Base-by-base conservation (phyloP, 2,888 invertebrate genomes). In the Dione vanillae region DNA sequence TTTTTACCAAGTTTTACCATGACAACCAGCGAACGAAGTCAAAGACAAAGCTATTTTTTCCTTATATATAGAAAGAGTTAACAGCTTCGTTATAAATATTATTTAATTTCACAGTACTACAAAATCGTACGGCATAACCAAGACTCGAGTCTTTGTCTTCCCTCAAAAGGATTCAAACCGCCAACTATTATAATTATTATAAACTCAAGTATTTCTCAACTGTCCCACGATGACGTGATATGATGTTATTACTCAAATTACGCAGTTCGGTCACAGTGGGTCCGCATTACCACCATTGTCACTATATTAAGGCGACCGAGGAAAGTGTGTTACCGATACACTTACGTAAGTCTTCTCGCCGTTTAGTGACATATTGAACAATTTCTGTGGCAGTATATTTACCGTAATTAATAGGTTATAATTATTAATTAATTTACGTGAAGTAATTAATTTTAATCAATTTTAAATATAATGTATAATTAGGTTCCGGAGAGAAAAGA, bases 281-380 rank as follows among this genome's bases (percentile, higher is more conserved):
- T n/a, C 43, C 43, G n/a, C 14, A 19, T 61, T 67, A 19, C 35
- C 40, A 20, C 52, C 35, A 71, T 71, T 67, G 70, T 64, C 62
- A 67, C 67, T 67, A 67, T 67, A 67, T 56, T 56, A 61, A 68
- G 59, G 19, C 51, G 51, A 52, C 35, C 35, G 65, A 68, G 58
- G 70, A 74, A 74, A 73, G 69, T 69, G 54, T 69, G 54, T 45
- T 64, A 20, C 65, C 35, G 47, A 69, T 54, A 71, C 14, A 14
- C 52, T 76, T 85, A 77, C 77, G 81, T 75, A 89, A 88, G 72
- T 58, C 54, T 77, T 81, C 78, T 85, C 74, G 73, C 76, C 69
- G 74, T 77, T 77, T 78, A 78, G 83, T 84, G 84, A 83, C 79
- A 85, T 82, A 85, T 83, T 85, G 84, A 71, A 71, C 67, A 74